phyloP scores from a whole-genome alignment of 2,113 vertebrate species.

The Rhineura floridana region DNA sequence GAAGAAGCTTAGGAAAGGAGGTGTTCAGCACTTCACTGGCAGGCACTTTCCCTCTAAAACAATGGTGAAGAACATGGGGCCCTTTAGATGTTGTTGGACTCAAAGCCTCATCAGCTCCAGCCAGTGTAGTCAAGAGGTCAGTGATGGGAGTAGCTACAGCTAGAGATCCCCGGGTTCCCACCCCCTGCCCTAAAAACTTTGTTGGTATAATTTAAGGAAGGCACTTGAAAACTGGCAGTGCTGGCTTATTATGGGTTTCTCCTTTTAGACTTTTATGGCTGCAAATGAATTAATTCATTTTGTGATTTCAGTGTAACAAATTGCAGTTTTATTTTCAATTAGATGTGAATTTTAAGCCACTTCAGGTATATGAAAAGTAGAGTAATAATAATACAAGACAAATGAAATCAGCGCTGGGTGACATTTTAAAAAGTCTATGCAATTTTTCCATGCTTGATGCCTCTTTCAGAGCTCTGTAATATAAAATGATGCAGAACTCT shows the following conservation, averaged over 20 bases:
- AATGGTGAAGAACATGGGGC: background rate
- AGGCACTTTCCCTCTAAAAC: background rate
- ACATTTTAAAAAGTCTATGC: background rate
- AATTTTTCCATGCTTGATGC: background rate
- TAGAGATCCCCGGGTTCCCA: too few species aligned
- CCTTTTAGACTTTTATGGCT: background rate
- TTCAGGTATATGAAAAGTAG: background rate
- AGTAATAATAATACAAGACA: background rate
- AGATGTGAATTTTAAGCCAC: background rate
- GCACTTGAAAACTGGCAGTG: background rate
- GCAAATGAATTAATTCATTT: background rate
- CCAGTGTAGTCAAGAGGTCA: too few species aligned
- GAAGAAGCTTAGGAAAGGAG: background rate
- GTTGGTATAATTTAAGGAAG: background rate
- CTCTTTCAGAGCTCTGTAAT: background rate
- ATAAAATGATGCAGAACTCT: constrained; percentile 20
- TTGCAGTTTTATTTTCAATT: background rate
- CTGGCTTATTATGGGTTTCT: background rate
- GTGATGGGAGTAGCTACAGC: too few species aligned
- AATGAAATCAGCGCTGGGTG: background rate
- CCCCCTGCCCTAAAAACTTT: too few species aligned
- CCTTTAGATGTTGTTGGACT: too few species aligned
- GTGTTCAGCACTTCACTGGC: background rate
- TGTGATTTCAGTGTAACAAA: background rate
- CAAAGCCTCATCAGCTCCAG: too few species aligned